phyloP scores from a whole-genome alignment of 2,888 invertebrate species.

The Embidobia sp. region DNA sequence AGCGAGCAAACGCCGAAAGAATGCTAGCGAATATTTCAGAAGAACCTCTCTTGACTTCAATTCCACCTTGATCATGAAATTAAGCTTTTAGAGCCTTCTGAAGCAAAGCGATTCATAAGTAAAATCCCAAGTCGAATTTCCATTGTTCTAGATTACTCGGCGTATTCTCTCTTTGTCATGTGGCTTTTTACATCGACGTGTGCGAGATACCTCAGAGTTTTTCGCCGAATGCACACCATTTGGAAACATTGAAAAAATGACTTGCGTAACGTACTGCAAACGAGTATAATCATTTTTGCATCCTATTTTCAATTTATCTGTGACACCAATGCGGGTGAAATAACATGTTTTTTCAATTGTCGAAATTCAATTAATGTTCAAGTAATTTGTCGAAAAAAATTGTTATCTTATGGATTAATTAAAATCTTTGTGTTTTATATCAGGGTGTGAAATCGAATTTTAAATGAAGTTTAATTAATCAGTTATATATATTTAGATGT shows the following conservation, averaged over 20 bases:
- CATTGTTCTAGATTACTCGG: slow-evolving; percentile 57
- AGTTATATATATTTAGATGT: no score
- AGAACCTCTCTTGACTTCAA: slow-evolving; percentile 39
- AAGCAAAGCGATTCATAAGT: slow-evolving; percentile 53
- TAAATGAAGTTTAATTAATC: no score
- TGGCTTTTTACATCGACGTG: slow-evolving; percentile 45
- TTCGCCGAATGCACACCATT: slow-evolving; percentile 39
- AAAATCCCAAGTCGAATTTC: slow-evolving; percentile 52
- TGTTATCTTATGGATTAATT: no score
- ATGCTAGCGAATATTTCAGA: slow-evolving; percentile 27
- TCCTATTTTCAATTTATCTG: slow-evolving; percentile 6
- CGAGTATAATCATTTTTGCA: slow-evolving; percentile 4
- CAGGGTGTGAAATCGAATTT: no score
- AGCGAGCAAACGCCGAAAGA: slow-evolving; percentile 1
- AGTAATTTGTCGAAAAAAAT: no score
- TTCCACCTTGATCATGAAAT: slow-evolving; percentile 59
- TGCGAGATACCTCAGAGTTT: slow-evolving; percentile 38
- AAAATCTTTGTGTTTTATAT: no score
- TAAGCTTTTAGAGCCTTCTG: slow-evolving; percentile 56
- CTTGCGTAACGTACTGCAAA: slow-evolving; percentile 34
- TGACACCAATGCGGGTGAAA: neutral
- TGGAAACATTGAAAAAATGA: slow-evolving; percentile 32
- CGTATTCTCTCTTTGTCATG: slow-evolving; percentile 51
- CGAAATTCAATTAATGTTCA: no score
- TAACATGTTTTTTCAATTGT: neutral